Evolutionary conservation across 2,888 invertebrate species (phyloP), one percentile per base, ranked within the genome.

Genomic region (Drosophila macrospina): DNA sequence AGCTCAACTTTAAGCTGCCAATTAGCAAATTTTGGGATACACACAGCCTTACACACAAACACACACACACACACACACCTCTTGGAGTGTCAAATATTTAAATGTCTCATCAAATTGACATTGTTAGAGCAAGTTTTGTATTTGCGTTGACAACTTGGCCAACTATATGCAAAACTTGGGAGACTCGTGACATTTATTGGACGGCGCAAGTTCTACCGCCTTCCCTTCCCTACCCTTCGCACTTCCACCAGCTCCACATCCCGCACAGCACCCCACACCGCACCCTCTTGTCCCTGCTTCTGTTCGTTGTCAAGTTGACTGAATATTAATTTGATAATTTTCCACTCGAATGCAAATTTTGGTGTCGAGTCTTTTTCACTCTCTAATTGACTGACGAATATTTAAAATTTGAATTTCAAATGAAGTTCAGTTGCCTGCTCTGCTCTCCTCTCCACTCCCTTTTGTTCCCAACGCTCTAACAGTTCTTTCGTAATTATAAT

Each of bases 351-450:
- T 83, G 88, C 83, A 88, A 88, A 83, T 83, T 86, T 83, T 86
- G 78, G 78, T 83, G 88, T 83, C 81, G 86, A 80, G 88, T 86
- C 86, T 77, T 86, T 88, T 80, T 54, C 30, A 69, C 71, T 69
- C 86, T 69, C 86, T 83, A 83, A 83, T 83, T 88, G 83, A 83
- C 83, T 83, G 88, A 80, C 86, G 88, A 88, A 83, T 88, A 80
- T 86, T 83, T 83, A 50, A 83, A 88, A 83, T 88, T 86, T 83
- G 84, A 83, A 88, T 83, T 83, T 83, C 84, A 83, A 86, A 86
- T 88, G 78, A 88, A 77, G 74, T 75, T 75, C 55, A 74, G 47
- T 71, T 66, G 62, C 52, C 62, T 57, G 34, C 41, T 32, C 44
- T 28, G 20, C 20, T 20, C 20, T 20, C 20, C 20, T 20, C 20